Base-by-base conservation (phyloP, 1,140 invertebrate genomes). In the Zaprionus taronus region DNA sequence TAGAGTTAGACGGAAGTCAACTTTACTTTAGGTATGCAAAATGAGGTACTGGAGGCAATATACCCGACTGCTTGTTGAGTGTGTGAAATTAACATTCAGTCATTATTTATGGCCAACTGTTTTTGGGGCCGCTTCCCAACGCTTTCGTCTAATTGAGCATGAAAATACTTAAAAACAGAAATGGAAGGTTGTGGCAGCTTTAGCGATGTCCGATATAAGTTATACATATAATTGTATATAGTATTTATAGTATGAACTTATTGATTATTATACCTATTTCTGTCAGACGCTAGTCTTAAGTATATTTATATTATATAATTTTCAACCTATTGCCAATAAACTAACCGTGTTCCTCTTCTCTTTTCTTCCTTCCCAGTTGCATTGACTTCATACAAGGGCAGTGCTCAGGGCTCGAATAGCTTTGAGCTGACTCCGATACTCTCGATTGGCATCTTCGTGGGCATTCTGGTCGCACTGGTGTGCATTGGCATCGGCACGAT, bases 401-500 rank as follows among this genome's bases (percentile, higher is more conserved):
- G 94, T 38, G 77, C 82, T 6, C 94, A 94, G 76, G 93, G 94
- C 57, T 65, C 76, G 1, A 87, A 78, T 17, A 93, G 94, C 80
- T 95, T 96, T 78, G 95, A 96, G 85, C 94, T 97, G 68, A 96
- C 96, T 41, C 96, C 96, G 26, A 93, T 97, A 61, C 93, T 97
- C 17, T 93, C 92, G 24, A 89, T 93, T 85, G 96, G 96, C 24
- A 94, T 96, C 47, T 94, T 97, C 72, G 95, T 97, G 68, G 96
- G 96, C 17, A 94, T 96, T 65, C 94, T 96, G 36, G 95, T 95
- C 41, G 95, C 95, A 28, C 93, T 96, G 26, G 93, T 96, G 12
- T 93, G 96, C 55, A 94, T 96, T 57, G 95, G 95, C 7, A 93
- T 96, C 28, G 94, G 95, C 38, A 95, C 97, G 65, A 94, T 96